Evolutionary conservation across 2,113 vertebrate genomes (phyloP).

Genomic region (Petromus typicus): DNA sequence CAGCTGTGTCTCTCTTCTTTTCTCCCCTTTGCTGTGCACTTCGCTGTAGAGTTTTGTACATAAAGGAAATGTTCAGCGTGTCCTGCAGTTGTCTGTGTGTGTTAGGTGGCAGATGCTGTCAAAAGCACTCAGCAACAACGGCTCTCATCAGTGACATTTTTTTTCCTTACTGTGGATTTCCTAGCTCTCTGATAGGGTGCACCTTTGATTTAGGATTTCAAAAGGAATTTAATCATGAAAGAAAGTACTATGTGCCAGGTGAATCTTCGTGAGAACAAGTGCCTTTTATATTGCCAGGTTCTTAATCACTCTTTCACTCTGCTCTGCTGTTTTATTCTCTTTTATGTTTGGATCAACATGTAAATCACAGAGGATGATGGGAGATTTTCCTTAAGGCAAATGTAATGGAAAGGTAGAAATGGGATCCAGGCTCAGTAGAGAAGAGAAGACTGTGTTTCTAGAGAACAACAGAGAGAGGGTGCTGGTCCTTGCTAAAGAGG

Average conservation of each 20-base stretch:
- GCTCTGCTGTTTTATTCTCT: constrained; percentile 78
- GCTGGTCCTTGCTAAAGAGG: background rate
- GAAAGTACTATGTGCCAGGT: constrained; percentile 24
- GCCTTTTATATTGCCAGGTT: constrained; percentile 68
- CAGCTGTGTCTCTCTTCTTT: constrained; percentile 31
- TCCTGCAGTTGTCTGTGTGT: background rate
- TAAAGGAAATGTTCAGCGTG: constrained; percentile 52
- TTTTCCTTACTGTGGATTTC: constrained; percentile 57
- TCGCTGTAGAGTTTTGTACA: constrained; percentile 49
- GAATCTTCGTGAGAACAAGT: constrained; percentile 59
- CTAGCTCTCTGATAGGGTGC: constrained; percentile 66
- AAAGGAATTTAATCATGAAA: constrained; percentile 82
- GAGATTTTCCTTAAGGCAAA: constrained; percentile 18
- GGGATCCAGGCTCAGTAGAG: background rate
- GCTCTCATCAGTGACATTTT: constrained; percentile 63
- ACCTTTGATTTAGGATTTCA: constrained; percentile 83
- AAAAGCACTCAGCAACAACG: background rate
- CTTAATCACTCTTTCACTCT: constrained; percentile 56
- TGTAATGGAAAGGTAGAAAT: constrained; percentile 30
- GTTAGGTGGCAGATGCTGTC: constrained; percentile 61
- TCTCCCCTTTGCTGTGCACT: background rate
- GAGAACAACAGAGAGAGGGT: background rate
- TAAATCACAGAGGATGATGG: constrained; percentile 69
- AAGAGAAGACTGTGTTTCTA: background rate
- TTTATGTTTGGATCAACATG: constrained; percentile 71